Conservation (phyloP, 1,140 invertebrate species). For the Phthorimaea operculella region DNA sequence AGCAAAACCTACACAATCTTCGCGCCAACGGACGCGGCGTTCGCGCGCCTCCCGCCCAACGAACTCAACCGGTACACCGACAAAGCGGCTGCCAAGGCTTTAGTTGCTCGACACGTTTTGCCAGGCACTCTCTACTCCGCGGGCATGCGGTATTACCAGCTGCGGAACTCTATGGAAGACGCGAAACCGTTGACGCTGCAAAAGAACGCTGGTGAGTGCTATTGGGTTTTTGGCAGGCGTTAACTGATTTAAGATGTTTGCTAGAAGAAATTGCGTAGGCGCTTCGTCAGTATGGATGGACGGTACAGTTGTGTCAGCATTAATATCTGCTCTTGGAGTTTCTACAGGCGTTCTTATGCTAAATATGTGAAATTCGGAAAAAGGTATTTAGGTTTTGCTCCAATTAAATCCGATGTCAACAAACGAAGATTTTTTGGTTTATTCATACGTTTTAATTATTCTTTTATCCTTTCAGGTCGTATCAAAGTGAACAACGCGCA, state of each 20-base stretch:
- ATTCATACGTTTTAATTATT: no score
- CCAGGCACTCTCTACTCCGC: conserved; percentile 82
- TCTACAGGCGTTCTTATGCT: no score
- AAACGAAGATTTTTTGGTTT: no score
- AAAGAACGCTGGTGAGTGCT: conserved; percentile 78
- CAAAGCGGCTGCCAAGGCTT: conserved; percentile 75
- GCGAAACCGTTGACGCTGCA: conserved; percentile 76
- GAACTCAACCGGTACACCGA: conserved; percentile 71
- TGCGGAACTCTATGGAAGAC: conserved; percentile 78
- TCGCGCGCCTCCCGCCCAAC: conserved; percentile 72
- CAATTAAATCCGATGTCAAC: no score
- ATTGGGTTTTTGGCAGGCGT: neutral
- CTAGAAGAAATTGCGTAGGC: no score
- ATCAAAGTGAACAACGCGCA: conserved; percentile 83
- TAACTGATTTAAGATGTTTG: no score
- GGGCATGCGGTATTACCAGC: conserved; percentile 87
- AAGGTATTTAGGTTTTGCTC: no score
- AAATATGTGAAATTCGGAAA: no score
- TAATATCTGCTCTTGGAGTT: no score
- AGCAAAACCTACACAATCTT: conserved; percentile 87
- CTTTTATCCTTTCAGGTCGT: conserved; percentile 69
- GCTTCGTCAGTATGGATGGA: no score
- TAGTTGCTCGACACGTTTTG: conserved; percentile 83
- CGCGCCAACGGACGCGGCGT: conserved; percentile 85
- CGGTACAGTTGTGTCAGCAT: no score